Evolutionary conservation across 53 echinoderm and acorn worm species (phyloP).

Genomic region (Echinometra lucunter): DNA sequence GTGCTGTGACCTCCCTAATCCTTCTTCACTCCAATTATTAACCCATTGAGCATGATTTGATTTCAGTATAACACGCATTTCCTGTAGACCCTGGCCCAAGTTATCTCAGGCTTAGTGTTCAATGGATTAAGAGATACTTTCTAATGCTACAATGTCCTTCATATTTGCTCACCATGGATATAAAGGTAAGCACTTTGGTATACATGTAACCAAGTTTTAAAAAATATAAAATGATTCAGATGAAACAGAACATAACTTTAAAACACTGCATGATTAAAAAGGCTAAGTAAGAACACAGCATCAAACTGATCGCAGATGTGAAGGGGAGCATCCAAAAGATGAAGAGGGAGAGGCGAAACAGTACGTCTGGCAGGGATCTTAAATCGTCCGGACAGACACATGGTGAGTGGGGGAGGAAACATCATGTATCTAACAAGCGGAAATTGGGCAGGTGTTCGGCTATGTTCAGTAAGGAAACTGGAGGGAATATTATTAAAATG

Average conservation of each 20-base stretch:
- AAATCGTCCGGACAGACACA: not conserved
- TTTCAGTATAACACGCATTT: too few species aligned
- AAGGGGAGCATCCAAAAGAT: not conserved
- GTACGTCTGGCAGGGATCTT: not conserved
- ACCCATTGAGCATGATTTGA: too few species aligned
- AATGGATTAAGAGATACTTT: too few species aligned
- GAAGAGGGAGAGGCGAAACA: not conserved
- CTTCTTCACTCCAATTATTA: too few species aligned
- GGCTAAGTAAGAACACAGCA: not conserved
- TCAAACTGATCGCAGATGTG: not conserved
- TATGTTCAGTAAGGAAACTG: not conserved
- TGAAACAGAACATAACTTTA: not conserved
- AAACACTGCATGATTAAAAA: not conserved
- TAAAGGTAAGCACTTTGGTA: too few species aligned
- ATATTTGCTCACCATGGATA: too few species aligned
- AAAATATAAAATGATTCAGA: too few species aligned
- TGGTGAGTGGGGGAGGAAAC: not conserved
- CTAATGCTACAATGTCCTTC: too few species aligned
- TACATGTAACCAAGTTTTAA: too few species aligned
- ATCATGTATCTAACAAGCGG: not conserved
- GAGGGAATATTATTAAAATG: not conserved
- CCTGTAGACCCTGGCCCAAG: too few species aligned
- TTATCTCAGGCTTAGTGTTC: too few species aligned
- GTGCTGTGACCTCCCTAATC: too few species aligned
- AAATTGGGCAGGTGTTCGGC: not conserved